Conservation (phyloP, 2,888 invertebrate genomes). For the Chelonus formosanus region DNA sequence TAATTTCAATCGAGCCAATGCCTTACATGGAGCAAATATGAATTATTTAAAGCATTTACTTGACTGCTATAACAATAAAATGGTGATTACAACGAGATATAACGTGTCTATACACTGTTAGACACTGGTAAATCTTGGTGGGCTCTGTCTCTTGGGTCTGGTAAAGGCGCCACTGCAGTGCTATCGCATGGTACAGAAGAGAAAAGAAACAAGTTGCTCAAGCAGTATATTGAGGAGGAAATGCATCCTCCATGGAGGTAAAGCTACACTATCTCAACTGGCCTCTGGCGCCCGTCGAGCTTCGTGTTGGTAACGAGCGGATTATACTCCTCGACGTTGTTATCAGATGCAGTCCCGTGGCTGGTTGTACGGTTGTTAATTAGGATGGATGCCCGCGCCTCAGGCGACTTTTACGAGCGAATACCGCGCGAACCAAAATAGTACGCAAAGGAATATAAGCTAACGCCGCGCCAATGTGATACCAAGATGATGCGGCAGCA, state of each 20-base stretch:
- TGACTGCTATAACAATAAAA: no score
- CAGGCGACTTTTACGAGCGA: slow-evolving; percentile 64
- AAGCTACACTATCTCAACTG: slow-evolving; percentile 12
- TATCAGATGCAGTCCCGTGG: slow-evolving; percentile 60
- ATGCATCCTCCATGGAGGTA: slow-evolving; percentile 2
- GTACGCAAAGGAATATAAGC: slow-evolving; percentile 42
- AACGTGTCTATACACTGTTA: slow-evolving; percentile 4
- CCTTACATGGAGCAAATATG: no score
- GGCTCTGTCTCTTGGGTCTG: slow-evolving; percentile 12
- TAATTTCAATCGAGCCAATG: no score
- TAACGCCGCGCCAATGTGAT: slow-evolving; percentile 34
- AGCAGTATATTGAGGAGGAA: slow-evolving; percentile 14
- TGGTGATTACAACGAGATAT: no score
- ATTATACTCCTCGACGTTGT: slow-evolving; percentile 53
- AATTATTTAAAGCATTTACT: no score
- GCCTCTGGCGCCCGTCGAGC: slow-evolving; percentile 31
- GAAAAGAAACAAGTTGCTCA: slow-evolving; percentile 14
- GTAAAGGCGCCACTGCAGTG: slow-evolving; percentile 12
- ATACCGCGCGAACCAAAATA: slow-evolving; percentile 60
- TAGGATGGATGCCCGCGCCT: slow-evolving; percentile 65
- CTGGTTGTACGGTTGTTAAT: slow-evolving; percentile 63
- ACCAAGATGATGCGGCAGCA: slow-evolving; percentile 16
- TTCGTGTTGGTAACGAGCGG: slow-evolving; percentile 63
- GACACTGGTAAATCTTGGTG: slow-evolving; percentile 18
- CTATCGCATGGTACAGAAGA: slow-evolving; percentile 9